Evolutionary conservation across 2,888 invertebrate species (phyloP).

Genomic region (Drosophila trichaetosa): DNA sequence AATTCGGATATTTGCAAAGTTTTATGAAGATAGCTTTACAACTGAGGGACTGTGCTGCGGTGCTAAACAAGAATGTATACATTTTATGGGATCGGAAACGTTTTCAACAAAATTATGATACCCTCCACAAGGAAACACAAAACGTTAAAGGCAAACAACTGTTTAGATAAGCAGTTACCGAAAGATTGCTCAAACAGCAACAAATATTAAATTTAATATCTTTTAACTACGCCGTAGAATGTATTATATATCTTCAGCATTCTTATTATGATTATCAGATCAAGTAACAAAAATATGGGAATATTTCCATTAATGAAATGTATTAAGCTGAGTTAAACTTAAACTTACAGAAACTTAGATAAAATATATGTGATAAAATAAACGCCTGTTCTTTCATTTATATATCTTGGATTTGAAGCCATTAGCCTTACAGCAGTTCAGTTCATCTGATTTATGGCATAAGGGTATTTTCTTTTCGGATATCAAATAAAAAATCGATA

Average conservation of each 20-base stretch:
- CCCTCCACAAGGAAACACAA: not conserved
- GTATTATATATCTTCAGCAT: not conserved
- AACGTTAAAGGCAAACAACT: not conserved
- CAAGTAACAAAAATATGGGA: not conserved
- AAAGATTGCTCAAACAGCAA: not conserved
- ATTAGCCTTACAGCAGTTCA: not conserved
- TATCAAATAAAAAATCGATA: not conserved
- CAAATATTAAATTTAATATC: not conserved
- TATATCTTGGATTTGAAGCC: not conserved
- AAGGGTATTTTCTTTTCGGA: not conserved
- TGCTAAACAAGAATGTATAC: too few species aligned
- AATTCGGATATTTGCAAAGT: too few species aligned
- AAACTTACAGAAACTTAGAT: not conserved
- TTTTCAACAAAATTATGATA: too few species aligned
- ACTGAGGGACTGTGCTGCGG: too few species aligned
- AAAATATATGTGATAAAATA: not conserved
- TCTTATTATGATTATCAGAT: not conserved
- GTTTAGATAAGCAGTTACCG: not conserved
- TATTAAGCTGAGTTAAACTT: not conserved
- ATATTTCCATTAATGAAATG: not conserved
- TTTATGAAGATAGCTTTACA: too few species aligned
- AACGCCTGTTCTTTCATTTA: not conserved
- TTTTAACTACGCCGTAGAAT: not conserved
- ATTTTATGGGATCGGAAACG: too few species aligned
- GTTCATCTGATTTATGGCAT: not conserved